Percentiles rank a stretch among this genome's conserved stretches.
Conservation (phyloP, 2,888 invertebrate species). For the Epistrophe eligans region DNA sequence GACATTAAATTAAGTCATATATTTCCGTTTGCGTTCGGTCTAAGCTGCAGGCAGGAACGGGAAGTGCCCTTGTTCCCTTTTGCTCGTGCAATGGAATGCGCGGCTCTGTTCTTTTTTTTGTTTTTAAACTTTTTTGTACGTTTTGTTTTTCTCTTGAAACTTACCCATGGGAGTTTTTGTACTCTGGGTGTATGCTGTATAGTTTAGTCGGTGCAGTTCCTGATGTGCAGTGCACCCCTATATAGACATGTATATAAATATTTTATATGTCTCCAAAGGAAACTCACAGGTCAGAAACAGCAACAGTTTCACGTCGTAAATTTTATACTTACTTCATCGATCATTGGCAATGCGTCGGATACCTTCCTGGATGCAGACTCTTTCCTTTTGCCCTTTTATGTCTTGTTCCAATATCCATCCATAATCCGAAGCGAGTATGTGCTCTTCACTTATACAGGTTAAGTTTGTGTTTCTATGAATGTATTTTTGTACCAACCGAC, state of each 20-base stretch:
- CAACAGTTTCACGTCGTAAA: conserved; percentile 83
- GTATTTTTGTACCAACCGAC: neutral
- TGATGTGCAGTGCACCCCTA: conserved; percentile 56
- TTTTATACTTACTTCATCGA: conserved; percentile 83
- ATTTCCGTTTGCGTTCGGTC: conserved; percentile 75
- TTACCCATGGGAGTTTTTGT: conserved; percentile 22
- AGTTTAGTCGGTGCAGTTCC: conserved; percentile 15
- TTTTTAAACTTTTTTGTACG: conserved; percentile 9
- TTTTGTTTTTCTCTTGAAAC: conserved; percentile 18
- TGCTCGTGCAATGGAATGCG: conserved; percentile 55
- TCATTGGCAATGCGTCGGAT: conserved; percentile 78
- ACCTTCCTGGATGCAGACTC: conserved; percentile 21
- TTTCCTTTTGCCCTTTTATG: neutral
- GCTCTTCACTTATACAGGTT: conserved; percentile 33
- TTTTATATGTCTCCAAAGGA: conserved; percentile 45
- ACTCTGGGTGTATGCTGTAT: conserved; percentile 19
- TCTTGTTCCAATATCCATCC: conserved; percentile 5
- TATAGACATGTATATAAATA: neutral
- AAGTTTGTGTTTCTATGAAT: neutral
- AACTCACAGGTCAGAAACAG: conserved; percentile 60
- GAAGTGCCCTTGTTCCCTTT: conserved; percentile 70
- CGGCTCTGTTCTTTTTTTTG: conserved; percentile 36
- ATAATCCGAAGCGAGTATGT: conserved; percentile 13
- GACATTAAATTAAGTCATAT: conserved; percentile 78
- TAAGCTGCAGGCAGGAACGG: conserved; percentile 32